Evolutionary conservation across 1,140 invertebrate species (phyloP), one percentile per base, ranked within the genome.

Genomic region (Apocrypta bakeri): DNA sequence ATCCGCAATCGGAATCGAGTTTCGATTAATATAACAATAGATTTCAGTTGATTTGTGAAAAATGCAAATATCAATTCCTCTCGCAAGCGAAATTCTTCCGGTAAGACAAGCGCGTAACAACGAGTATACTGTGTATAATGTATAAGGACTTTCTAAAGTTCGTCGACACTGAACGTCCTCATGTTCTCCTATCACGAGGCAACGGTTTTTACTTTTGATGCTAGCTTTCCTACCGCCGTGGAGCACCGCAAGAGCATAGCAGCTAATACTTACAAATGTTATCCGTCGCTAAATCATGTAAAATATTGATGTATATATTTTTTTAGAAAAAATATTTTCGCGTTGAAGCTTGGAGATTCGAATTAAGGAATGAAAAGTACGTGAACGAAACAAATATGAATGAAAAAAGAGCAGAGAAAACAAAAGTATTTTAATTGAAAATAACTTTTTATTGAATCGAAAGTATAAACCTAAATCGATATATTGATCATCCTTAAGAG

Each of bases 391-490:
- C 17, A 56, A 21, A 56, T 4, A 21, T 56, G 48, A 56, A 56
- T 56, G 48, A 56, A 56, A 56, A 81, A 37, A 78, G 27, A 21
- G 42, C 24, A 83, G 63, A 79, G 56, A 81, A 73, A 56, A 80
- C 79, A 78, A 83, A n/a, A 73, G 40, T 69, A 56, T 82, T 48
- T 88, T 90, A 81, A 85, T 89, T 88, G 88, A 89, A 90, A 90
- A 89, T 89, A 89, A 90, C 86, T 88, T 90, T n/a, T 89, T 89
- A 88, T 89, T 88, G 86, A 87, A 89, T 87, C 88, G 86, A 90
- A 90, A 87, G 86, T 89, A 89, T 89, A 89, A 90, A 89, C 87
- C 87, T 88, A 90, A n/a, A 87, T 83, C 71, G 68, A 74, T 79
- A 82, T 82, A 82, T 82, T 74, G 79, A 79, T 83, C 77, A 83